phyloP scores from a whole-genome alignment of 2,888 invertebrate genomes.

The Electrophaes corylata region DNA sequence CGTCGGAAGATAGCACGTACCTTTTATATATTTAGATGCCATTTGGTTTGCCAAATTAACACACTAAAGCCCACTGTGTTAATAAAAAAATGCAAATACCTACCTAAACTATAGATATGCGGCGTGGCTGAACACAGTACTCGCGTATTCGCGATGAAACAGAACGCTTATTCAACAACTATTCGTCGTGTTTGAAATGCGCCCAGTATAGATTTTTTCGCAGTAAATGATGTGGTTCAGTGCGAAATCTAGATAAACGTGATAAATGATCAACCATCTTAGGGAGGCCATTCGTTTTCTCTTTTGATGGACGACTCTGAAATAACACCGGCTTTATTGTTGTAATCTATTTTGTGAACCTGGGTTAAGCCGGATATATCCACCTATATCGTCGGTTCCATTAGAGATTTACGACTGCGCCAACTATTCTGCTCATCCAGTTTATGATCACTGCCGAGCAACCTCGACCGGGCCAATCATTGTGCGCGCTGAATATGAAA shows the following conservation, averaged over 20 bases:
- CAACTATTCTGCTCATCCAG: slow-evolving; percentile 36
- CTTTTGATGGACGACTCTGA: slow-evolving; percentile 59
- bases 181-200: slow-evolving; percentile 58
- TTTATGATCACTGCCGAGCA: slow-evolving; percentile 31
- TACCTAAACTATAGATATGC: slow-evolving; percentile 27
- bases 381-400: slow-evolving; percentile 42
- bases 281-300: slow-evolving; percentile 57
- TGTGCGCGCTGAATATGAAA: slow-evolving; percentile 23
- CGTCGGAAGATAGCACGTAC: slow-evolving; percentile 23
- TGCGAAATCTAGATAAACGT: slow-evolving; percentile 71
- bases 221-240: slow-evolving; percentile 66
- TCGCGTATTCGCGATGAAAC: slow-evolving; percentile 21
- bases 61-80: slow-evolving; percentile 25
- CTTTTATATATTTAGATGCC: slow-evolving; percentile 5
- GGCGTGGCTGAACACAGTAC: neutral
- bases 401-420: slow-evolving; percentile 47
- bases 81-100: slow-evolving; percentile 33
- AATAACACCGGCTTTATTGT: slow-evolving; percentile 51
- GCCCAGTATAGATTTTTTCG: slow-evolving; percentile 60
- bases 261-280: slow-evolving; percentile 68
- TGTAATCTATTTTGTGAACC: slow-evolving; percentile 49
- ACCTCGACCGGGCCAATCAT: slow-evolving; percentile 37
- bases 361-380: slow-evolving; percentile 35
- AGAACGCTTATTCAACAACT: slow-evolving; percentile 42
- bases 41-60: slow-evolving; percentile 4